These are phyloP conservation scores for Tokudaia tokunoshimensis DNA, from an alignment of 2,797 vertebrate species.

Conservation along the genomic window DNA sequence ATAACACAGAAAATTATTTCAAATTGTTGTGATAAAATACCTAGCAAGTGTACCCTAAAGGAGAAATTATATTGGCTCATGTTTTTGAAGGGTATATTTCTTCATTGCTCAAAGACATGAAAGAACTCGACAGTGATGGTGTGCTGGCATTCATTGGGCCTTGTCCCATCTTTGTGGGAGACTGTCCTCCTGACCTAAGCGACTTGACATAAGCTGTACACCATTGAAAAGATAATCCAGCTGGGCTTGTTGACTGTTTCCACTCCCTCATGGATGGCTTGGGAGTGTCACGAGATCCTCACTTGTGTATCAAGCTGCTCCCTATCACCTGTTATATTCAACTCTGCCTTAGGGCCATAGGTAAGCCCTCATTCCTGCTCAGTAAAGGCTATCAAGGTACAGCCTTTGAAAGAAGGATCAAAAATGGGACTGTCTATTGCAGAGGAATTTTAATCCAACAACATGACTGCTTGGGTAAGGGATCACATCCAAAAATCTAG, in stretches of 20 bases:
- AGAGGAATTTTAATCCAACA: background rate
- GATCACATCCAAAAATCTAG: background rate
- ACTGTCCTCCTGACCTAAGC: no score
- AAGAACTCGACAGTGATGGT: background rate
- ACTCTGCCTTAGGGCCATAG: background rate
- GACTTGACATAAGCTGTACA: no score
- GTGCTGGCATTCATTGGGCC: background rate
- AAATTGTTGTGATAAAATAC: background rate
- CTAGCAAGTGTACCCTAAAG: background rate
- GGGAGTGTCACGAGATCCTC: no score
- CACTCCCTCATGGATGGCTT: background rate
- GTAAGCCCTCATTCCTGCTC: background rate
- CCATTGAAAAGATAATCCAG: background rate
- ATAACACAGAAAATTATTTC: background rate
- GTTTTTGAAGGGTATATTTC: background rate
- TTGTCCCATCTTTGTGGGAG: background rate
- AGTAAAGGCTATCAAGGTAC: background rate
- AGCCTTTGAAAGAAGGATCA: background rate
- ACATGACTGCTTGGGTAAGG: background rate
- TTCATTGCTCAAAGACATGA: background rate
- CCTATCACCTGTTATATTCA: background rate
- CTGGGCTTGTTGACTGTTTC: background rate
- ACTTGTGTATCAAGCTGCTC: background rate
- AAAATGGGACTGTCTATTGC: background rate
- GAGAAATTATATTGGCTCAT: background rate